Evolutionary conservation across 2,113 vertebrate genomes (phyloP).

Genomic region (Turnix velox): DNA sequence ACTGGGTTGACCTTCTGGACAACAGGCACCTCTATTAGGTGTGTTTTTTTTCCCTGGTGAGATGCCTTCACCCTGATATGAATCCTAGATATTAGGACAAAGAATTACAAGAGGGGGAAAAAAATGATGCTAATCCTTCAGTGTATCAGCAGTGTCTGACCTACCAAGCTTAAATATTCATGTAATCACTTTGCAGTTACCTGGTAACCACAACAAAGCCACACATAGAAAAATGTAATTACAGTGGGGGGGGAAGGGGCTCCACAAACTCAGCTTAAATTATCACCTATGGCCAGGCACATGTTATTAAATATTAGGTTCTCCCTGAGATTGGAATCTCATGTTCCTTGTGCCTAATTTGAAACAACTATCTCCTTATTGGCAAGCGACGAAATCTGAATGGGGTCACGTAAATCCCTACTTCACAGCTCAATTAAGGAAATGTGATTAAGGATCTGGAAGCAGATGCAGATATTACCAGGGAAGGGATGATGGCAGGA

Average conservation of each 20-base stretch:
- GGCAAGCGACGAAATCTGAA: background rate
- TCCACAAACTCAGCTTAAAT: conserved; percentile 30
- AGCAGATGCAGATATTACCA: background rate
- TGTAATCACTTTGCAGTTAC: background rate
- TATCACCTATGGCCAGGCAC: conserved; percentile 23
- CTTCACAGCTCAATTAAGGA: background rate
- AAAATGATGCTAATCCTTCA: background rate
- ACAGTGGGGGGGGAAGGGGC: too few species aligned
- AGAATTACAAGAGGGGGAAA: background rate
- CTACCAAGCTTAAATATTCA: background rate
- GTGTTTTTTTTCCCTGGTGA: background rate
- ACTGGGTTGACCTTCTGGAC: too few species aligned
- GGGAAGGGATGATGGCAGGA: background rate
- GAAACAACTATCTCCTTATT: background rate
- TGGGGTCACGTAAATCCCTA: background rate
- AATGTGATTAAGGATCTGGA: background rate
- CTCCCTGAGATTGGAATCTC: background rate
- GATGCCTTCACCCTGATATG: background rate
- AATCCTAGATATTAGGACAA: background rate
- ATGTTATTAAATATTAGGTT: background rate
- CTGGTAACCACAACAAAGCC: conserved; percentile 37
- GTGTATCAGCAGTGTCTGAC: background rate
- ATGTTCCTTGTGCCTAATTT: background rate
- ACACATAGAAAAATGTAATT: background rate
- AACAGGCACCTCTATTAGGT: too few species aligned